Conservation (phyloP, 2,888 invertebrate species). For the Drosophila diplacantha region DNA sequence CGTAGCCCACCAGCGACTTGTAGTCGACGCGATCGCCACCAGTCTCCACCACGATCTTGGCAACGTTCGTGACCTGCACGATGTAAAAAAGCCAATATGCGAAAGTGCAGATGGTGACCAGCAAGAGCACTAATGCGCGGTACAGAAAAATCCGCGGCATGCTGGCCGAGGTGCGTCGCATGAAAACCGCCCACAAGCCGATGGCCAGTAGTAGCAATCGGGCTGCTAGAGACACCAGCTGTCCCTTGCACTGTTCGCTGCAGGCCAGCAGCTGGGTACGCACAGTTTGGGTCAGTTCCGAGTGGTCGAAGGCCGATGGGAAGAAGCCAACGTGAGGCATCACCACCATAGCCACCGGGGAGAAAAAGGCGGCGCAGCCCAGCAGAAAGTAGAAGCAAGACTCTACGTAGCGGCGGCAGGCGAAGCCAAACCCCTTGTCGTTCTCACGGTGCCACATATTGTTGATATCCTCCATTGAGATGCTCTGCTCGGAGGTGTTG, state of each 20-base stretch:
- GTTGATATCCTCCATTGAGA: conserved; percentile 93
- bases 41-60: conserved; percentile 85
- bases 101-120: conserved; percentile 94
- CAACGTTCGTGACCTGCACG: conserved; percentile 89
- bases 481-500: conserved; percentile 96
- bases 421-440: conserved; percentile 84
- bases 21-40: conserved; percentile 90
- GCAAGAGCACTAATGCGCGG: conserved; percentile 90
- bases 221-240: conserved; percentile 92
- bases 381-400: conserved; percentile 88
- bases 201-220: conserved; percentile 92
- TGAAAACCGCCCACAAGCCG: conserved; percentile 95
- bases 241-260: conserved; percentile 95
- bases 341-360: conserved; percentile 96
- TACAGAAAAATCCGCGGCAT: conserved; percentile 95
- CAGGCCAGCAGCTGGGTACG: conserved; percentile 87
- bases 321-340: conserved; percentile 93
- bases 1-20: conserved; percentile 93
- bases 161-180: conserved; percentile 89
- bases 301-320: conserved; percentile 83
- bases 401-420: conserved; percentile 90
- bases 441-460: conserved; percentile 90
- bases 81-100: conserved; percentile 99
- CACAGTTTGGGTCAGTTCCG: conserved; percentile 84
- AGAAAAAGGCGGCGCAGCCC: conserved; percentile 90